A percentile compares a stretch with the other conserved stretches of the same genome.
Evolutionary conservation across 2,113 vertebrate species (phyloP).

Genomic region (Rallus limicola): DNA sequence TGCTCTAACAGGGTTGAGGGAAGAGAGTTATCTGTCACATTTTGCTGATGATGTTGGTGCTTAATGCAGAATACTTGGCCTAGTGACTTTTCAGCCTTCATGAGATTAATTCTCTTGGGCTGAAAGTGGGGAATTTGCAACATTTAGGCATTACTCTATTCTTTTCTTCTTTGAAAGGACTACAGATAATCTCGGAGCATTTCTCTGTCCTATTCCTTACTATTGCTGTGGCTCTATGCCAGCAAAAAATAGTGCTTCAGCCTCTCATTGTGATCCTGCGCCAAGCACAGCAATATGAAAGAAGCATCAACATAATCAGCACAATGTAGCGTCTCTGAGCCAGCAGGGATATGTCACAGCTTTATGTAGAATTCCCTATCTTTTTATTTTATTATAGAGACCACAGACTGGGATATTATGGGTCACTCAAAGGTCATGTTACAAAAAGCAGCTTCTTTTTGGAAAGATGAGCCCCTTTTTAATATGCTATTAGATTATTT

Average conservation of each 20-base stretch:
- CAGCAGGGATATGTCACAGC: conserved; percentile 76
- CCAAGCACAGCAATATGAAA: conserved; percentile 79
- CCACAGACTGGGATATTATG: conserved; percentile 71
- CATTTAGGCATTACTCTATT: conserved; percentile 2
- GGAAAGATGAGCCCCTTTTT: conserved; percentile 51
- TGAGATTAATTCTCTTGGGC: not conserved
- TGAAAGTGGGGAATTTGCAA: not conserved
- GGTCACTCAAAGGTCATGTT: conserved; percentile 73
- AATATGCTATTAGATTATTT: conserved; percentile 49
- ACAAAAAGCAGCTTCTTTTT: conserved; percentile 64
- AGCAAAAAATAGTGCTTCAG: conserved; percentile 67
- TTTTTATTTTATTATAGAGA: conserved; percentile 76
- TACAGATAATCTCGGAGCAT: not conserved
- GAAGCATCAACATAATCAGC: conserved; percentile 77
- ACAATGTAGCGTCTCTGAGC: conserved; percentile 69
- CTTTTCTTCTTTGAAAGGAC: conserved; percentile 3
- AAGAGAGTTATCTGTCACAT: not conserved
- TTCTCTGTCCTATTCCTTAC: conserved; percentile 21
- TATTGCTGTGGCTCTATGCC: conserved; percentile 60
- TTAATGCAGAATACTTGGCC: not conserved
- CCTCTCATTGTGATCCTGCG: conserved; percentile 71
- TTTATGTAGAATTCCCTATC: conserved; percentile 69
- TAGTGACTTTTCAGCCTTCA: not conserved
- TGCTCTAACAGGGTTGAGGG: not conserved
- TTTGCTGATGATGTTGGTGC: not conserved